A percentile compares a stretch with the other conserved stretches of the same genome.
Conservation (phyloP, 2,113 vertebrate genomes). For the Anarrhichthys ocellatus region DNA sequence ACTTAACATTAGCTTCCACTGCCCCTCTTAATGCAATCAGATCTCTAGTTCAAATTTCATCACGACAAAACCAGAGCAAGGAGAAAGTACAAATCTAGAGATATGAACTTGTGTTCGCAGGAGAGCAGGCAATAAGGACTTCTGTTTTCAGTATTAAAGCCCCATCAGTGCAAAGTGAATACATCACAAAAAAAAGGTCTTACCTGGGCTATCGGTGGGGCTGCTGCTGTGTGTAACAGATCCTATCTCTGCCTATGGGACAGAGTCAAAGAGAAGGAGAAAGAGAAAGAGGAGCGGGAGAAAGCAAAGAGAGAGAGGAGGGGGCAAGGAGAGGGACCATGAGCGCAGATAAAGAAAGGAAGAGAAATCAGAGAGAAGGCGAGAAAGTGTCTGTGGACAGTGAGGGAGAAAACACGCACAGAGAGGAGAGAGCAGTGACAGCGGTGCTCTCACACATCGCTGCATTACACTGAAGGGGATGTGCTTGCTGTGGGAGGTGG, state of each 20-base stretch:
- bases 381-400: conserved; percentile 60
- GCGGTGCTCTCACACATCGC: conserved; percentile 73
- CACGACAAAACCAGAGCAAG: conserved; percentile 24
- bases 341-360: conserved; percentile 24
- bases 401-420: conserved; percentile 39
- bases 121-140: conserved; percentile 21
- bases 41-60: conserved; percentile 46
- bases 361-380: conserved; percentile 35
- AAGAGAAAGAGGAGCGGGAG: conserved; percentile 27
- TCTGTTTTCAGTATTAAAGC: conserved; percentile 3
- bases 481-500: conserved; percentile 78
- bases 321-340: conserved; percentile 16
- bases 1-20: conserved; percentile 42
- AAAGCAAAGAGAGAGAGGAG: conserved; percentile 16
- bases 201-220: conserved; percentile 73
- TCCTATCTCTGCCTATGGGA: conserved; percentile 69
- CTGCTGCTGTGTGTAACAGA: conserved; percentile 67
- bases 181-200: conserved; percentile 53
- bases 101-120: conserved; percentile 49
- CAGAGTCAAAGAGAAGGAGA: conserved; percentile 52
- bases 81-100: conserved; percentile 42
- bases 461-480: conserved; percentile 76
- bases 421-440: conserved; percentile 65
- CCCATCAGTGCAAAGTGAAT: conserved; percentile 51
- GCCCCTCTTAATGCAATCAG: conserved; percentile 29